Evolutionary conservation across 2,797 vertebrate genomes (phyloP).

Genomic region (Paramormyrops hopkinsi): DNA sequence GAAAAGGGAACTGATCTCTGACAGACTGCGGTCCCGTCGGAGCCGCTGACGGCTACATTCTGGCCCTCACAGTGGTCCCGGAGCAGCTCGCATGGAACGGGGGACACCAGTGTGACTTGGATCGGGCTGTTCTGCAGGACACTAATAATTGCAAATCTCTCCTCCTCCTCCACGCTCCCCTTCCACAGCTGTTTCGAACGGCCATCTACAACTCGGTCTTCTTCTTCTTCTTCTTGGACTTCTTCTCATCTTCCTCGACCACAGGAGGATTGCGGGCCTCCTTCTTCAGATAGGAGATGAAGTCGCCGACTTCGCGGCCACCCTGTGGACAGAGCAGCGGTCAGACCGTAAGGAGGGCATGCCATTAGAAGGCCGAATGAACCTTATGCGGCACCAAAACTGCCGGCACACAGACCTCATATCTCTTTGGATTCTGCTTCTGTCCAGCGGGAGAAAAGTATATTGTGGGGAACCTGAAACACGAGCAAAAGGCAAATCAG

Average conservation of each 20-base stretch:
- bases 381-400: neutral
- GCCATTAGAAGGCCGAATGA: neutral
- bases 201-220: slow-evolving; percentile 24
- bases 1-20: slow-evolving; percentile 28
- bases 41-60: neutral
- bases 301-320: slow-evolving; percentile 89
- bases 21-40: slow-evolving; percentile 33
- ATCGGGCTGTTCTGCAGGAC: slow-evolving; percentile 64
- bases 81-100: slow-evolving; percentile 6
- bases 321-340: slow-evolving; percentile 61
- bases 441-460: slow-evolving; percentile 87
- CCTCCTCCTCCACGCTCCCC: slow-evolving; percentile 55
- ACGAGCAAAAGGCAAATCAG: neutral
- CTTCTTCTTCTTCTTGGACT: slow-evolving; percentile 88
- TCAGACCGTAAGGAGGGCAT: neutral
- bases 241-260: slow-evolving; percentile 72
- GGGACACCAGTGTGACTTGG: slow-evolving; percentile 35
- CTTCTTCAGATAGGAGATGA: slow-evolving; percentile 85
- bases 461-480: slow-evolving; percentile 85
- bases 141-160: slow-evolving; percentile 43
- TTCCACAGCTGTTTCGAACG: slow-evolving; percentile 41
- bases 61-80: slow-evolving; percentile 16
- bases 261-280: slow-evolving; percentile 78
- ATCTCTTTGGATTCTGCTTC: slow-evolving; percentile 91
- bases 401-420: slow-evolving; percentile 70